Evolutionary conservation across 2,797 vertebrate species (phyloP), one percentile per base, ranked within the genome.

Genomic region (Myiotriccus ornatus): DNA sequence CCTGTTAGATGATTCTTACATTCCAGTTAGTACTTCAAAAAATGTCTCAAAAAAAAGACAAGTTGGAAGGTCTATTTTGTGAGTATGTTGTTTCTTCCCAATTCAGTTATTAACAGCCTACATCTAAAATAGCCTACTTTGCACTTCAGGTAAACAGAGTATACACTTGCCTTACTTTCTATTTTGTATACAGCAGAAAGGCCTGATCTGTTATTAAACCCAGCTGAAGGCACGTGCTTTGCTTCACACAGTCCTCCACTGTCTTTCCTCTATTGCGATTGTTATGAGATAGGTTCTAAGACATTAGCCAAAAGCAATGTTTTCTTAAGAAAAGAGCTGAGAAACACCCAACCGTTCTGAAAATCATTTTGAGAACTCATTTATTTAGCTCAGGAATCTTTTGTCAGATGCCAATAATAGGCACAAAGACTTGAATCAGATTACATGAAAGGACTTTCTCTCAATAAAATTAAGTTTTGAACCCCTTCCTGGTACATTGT

Each of bases 351-450:
- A 80, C 87, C 23, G 82, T 30, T 69, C n/a, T 57, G 81, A 81
- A 92, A 91, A 68, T 84, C 24, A 0, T 64, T 87, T 49, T 44
- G 46, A 89, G 79, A 94, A 20, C 65, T 91, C 77, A 75, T 80
- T 95, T 94, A 87, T 87, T 92, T 89, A 74, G 44, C 53, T 85
- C 53, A 32, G 22, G 46, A 75, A 20, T 83, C 69, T 85, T 96
- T 78, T 83, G 87, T 91, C 89, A 91, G 73, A 32, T 91, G 60
- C 41, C 89, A 94, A 11, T 88, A 85, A 71, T 30, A 68, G 37
- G 22, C 46, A 74, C 32, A 76, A 82, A 78, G 37, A 35, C 37
- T 57, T 37, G 22, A 91, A 87, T 68, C 28, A 78, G 79, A 68
- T 91, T 64, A 53, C 46, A 53, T 14, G 19, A 71, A 69, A 55